Evolutionary conservation across 53 echinoderm and acorn worm species (phyloP), one percentile per base, ranked within the genome.

Genomic region (Echinarachnius parma): DNA sequence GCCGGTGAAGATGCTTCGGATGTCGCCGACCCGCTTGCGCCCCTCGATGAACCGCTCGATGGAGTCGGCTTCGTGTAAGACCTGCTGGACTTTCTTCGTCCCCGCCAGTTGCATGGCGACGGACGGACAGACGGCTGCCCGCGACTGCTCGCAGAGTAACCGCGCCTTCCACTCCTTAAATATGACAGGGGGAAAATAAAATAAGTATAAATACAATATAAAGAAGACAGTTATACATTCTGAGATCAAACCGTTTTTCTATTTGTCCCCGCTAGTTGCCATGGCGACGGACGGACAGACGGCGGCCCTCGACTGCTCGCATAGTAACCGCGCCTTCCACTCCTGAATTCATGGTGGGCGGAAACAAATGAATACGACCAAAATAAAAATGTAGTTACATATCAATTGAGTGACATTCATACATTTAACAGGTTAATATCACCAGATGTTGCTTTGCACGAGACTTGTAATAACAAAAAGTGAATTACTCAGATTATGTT

Each of bases 71-170:
- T 66, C 42, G 42, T 86, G 67, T 2, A 34, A n/a, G 29, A 81
- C 84, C 65, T 94, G 94, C 25, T 94, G 94, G 4, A 94, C 82
- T 61, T 90, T 94, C 74, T 94, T 94, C 31, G 86, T 90, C 44
- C 86, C 94, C 2, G 90, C 94, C 8, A 94, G 82, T 34, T 89
- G 89, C 81, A 78, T 83, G 34, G 69, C 81, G 22, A 93, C 75
- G 19, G 84, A 90, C 0, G 94, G 94, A 75, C 94, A 94, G 5
- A 83, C 81, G 15, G 78, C 81, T 1, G 94, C 94, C n/a, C 80
- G 30, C 3, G 90, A 94, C 46, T 78, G 59, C 54, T 89, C 90
- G 0, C 83, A 78, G n/a, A 84, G 36, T 31, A 94, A 27, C 50
- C 84, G 81, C 16, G 79, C 80, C 22, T 86, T 59, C 93, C 93